These are phyloP conservation scores for Chymomyza caudatula DNA, from an alignment of 2,888 invertebrate species.

Conservation along the genomic window DNA sequence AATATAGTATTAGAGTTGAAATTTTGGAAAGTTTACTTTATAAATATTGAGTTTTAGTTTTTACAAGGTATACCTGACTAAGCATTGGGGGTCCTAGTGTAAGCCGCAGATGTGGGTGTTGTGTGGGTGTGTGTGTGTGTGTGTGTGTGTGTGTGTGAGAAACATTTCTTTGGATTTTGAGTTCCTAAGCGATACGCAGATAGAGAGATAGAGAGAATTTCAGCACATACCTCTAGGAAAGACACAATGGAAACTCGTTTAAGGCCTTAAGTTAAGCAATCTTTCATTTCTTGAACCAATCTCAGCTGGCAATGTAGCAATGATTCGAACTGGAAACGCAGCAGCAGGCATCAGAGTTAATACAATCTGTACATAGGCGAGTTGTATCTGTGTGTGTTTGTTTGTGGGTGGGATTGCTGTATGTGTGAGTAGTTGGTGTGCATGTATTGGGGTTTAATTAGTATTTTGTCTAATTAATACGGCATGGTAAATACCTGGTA, in stretches of 20 bases:
- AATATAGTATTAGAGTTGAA: not conserved
- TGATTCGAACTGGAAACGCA: not conserved
- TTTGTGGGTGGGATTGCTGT: constrained; percentile 9
- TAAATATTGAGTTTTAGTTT: not conserved
- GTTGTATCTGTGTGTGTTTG: constrained; percentile 18
- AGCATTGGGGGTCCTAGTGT: not conserved
- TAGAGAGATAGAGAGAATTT: not conserved
- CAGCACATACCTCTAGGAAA: constrained; percentile 3
- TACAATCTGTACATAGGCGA: not conserved
- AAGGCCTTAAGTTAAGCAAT: not conserved
- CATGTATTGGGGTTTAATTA: not conserved
- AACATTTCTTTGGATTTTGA: not conserved
- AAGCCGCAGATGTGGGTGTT: no score
- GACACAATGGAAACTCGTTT: constrained; percentile 26
- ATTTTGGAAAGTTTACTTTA: no score
- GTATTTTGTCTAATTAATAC: not conserved
- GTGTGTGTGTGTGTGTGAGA: no score
- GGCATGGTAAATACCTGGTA: not conserved
- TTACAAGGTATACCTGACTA: not conserved
- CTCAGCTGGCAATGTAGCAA: constrained; percentile 13
- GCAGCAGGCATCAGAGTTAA: constrained; percentile 9
- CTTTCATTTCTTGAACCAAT: constrained; percentile 16
- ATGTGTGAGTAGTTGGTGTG: not conserved
- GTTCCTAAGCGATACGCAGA: not conserved
- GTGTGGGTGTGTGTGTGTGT: no score